Evolutionary conservation across 2,797 vertebrate species (phyloP), one percentile per base, ranked within the genome.

Genomic region (Characodon lateralis): DNA sequence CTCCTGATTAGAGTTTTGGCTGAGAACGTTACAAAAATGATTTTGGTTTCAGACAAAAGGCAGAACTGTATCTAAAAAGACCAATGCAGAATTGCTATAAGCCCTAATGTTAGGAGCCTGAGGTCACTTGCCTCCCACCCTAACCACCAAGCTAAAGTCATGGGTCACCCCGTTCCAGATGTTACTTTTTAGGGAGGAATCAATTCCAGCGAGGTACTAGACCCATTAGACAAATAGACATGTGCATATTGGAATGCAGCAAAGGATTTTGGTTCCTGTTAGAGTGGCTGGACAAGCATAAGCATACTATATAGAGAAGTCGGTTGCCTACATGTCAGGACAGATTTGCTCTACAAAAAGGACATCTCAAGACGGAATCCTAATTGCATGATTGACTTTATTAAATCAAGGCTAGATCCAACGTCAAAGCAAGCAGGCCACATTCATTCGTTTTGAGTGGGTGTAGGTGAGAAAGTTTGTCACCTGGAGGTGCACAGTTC

Each of bases 81-180:
- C 26, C 77, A 48, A 74, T 85, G 59, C 48, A 78, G 43, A 5
- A 18, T 35, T 28, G 78, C 74, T 72, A 75, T 80, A 53, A 26
- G 41, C 69, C 41, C 55, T 51, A 72, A 14, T 74, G 56, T 18
- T 53, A 31, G 63, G 59, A 79, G 65, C 43, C 50, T 22, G 9
- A 18, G 12, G 46, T 78, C 58, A 85, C 74, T 73, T 69, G 78
- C 82, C 72, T 87, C 77, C 78, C 73, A 31, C 80, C 74, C 51
- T 55, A 73, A 74, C 72, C 72, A 74, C 73, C 53, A 74, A 76
- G 73, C 51, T 83, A 75, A 89, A 88, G 90, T 83, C 88, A 88
- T 71, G 87, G 85, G 81, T 91, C 85, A 87, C 88, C 78, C 72
- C 39, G 74, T 91, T 94, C 93, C 93, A 94, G 93, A 94, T 95